Conservation (phyloP, 2,113 vertebrate genomes). For the Cynoglossus semilaevis region DNA sequence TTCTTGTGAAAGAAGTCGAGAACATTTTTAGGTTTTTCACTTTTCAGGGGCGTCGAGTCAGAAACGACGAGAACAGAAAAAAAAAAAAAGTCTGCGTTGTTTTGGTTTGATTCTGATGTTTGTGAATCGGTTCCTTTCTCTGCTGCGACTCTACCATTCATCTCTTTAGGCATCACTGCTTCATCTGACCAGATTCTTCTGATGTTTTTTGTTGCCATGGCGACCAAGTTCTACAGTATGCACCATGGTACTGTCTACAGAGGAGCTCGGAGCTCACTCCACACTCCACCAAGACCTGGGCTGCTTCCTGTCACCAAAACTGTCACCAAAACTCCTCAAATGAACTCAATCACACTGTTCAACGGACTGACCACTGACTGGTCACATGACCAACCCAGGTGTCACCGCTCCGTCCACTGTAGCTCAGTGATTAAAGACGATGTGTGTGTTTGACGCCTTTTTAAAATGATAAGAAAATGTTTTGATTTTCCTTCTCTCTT, state of each 20-base stretch:
- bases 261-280: constrained; percentile 44
- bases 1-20: constrained; percentile 10
- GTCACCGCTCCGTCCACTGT: too few relatives aligned
- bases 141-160: constrained; percentile 57
- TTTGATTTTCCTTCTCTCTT: too few relatives aligned
- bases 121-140: constrained; percentile 27
- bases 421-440: too few relatives aligned
- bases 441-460: too few relatives aligned
- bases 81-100: not conserved
- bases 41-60: constrained; percentile 24
- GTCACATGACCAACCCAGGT: too few relatives aligned
- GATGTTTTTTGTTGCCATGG: constrained; percentile 82
- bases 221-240: constrained; percentile 75
- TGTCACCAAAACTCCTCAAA: constrained; percentile 10
- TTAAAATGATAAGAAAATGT: too few relatives aligned
- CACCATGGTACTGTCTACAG: constrained; percentile 57
- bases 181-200: constrained; percentile 72
- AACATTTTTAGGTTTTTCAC: constrained; percentile 9
- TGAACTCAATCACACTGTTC: not conserved
- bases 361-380: too few relatives aligned
- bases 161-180: constrained; percentile 59
- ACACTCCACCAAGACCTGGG: constrained; percentile 21
- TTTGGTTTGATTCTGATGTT: not conserved
- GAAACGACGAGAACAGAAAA: too few relatives aligned
- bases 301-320: constrained; percentile 22